These are phyloP conservation scores for Galaxias olidus DNA, from an alignment of 2,797 vertebrate genomes.

Conservation along the genomic window DNA sequence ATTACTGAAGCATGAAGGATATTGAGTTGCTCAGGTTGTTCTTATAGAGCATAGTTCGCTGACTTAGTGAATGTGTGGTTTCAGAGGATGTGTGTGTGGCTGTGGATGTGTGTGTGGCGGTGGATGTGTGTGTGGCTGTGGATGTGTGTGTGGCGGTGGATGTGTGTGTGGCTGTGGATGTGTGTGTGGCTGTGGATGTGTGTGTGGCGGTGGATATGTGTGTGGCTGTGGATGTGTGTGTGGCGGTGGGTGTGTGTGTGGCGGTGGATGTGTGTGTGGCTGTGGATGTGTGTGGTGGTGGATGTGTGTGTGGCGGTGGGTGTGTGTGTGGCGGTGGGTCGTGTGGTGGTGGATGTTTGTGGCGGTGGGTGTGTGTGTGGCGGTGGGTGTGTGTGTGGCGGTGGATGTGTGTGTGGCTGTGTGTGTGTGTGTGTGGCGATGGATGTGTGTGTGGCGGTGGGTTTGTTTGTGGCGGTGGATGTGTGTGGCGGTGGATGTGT, in stretches of 20 bases:
- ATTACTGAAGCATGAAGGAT: too few species aligned
- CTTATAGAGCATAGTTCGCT: too few species aligned
- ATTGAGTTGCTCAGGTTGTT: too few species aligned
- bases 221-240: neutral
- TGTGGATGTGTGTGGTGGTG: slow-evolving; percentile 2
- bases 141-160: neutral
- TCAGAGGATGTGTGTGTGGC: too few species aligned
- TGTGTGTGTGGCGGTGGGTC: neutral
- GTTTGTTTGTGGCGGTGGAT: neutral
- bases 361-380: neutral
- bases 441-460: too few species aligned
- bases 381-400: neutral
- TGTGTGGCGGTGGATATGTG: neutral
- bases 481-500: neutral
- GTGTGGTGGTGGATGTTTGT: too few species aligned
- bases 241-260: neutral
- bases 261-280: neutral
- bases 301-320: neutral
- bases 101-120: neutral
- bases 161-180: too few species aligned
- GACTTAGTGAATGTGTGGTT: too few species aligned
- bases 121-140: neutral
- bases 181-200: slow-evolving; percentile 2
- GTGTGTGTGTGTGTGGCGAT: neutral
- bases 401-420: too few species aligned